Base-by-base conservation (phyloP, 2,797 vertebrate species). In the Percopsis omiscomaycus region DNA sequence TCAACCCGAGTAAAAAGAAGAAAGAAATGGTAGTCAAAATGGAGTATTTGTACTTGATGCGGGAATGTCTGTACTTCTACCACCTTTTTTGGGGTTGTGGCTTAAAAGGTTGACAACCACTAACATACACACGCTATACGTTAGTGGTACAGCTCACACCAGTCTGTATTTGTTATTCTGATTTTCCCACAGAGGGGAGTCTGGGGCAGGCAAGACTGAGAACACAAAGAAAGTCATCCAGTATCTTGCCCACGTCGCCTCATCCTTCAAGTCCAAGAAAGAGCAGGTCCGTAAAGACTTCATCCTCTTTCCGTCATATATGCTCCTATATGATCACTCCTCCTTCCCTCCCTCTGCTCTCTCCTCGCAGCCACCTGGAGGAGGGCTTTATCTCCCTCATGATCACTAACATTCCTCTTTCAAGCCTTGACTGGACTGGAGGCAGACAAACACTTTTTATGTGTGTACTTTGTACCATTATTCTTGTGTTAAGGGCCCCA, bases 141-240 rank as follows among this genome's bases (percentile, higher is more conserved):
- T 0, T n/a, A 32, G 29, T n/a, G 5, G 56, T 15, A 28, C 3
- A 5, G 52, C 30, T 28, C 52, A 4, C 13, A 45, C 5, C 27
- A 11, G 22, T 15, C 14, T 68, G 10, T 45, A 50, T 60, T 68
- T 63, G 4, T n/a, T 46, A 6, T 29, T 11, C 15, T 58, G 5
- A 37, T 8, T 12, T 3, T 44, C 13, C 37, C 22, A 13, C 14
- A 99, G 97, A 74, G 97, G 97, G 55, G 97, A 99, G 83, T 99
- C 97, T 11, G 97, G 97, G 85, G 97, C 97, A 68, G 97, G 97
- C 55, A 99, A 99, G 89, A 98, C 97, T 0, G 96, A 98, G 86
- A 99, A 99, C 86, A 99, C 97, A 86, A 99, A 99, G 91, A 99
- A 99, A 73, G 97, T 99, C 67, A 98, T 99, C 90, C 97, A 98